Evolutionary conservation across 2,888 invertebrate genomes (phyloP), one percentile per base, ranked within the genome.

Genomic region (Pseudanteris insignis): DNA sequence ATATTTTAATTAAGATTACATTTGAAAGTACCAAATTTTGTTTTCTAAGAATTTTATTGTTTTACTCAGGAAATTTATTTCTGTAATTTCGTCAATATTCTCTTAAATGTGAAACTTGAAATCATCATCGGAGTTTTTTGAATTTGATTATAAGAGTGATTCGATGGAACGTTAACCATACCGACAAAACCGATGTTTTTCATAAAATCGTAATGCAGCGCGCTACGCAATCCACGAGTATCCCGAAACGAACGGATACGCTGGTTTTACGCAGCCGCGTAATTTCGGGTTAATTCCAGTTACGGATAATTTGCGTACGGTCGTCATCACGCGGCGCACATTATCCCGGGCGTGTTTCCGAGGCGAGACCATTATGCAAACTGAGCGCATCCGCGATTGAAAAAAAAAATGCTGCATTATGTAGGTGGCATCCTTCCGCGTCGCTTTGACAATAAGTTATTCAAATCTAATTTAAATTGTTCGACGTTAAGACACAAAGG

Each of bases 371-470:
- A 47, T 53, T 48, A 48, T 36, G 44, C 44, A 54, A 53, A 53
- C 46, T 46, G 25, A 32, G 28, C 34, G 34, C 51, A 14, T 50
- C 34, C 24, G 7, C 13, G 10, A 30, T 4, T 10, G 33, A 2
- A 37, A 29, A 53, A 55, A 62, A 51, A 41, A 8, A 12, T 26
- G 34, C 14, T 41, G n/a, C 47, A 54, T 53, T 60, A 60, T 54
- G 54, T 60, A 47, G 48, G 18, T 43, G 51, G 37, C 40, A 50
- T 50, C 38, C 32, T 18, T 14, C 9, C 34, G 36, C 47, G 18
- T 41, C 12, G 44, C 55, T 62, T 55, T 62, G 51, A 46, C 47
- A 46, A 62, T 62, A 55, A 55, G 46, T 62, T 62, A 57, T 62
- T 55, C 50, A 61, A 53, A 51, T 57, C 41, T 28, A 46, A 57